phyloP scores from a whole-genome alignment of 30 jellyfish, hydroid and myxozoan genomes.

The Turritopsis dohrnii region DNA sequence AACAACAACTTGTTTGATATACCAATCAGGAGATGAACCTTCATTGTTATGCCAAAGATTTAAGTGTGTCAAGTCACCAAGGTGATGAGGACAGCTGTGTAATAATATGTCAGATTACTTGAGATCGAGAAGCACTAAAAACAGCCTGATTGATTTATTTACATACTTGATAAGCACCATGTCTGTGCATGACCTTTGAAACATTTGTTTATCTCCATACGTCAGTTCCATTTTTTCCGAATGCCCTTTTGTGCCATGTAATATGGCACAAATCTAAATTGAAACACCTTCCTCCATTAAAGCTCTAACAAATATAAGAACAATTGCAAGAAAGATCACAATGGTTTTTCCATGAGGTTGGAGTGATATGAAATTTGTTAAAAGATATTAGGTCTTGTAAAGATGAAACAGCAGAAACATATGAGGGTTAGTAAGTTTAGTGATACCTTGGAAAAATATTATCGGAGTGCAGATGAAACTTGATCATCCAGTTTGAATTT shows the following conservation, averaged over 20 bases:
- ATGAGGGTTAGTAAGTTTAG: neutral
- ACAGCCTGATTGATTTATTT: neutral
- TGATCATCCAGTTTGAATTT: neutral
- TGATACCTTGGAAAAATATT: neutral
- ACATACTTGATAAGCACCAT: slow-evolving; percentile 19
- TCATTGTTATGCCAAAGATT: slow-evolving; percentile 26
- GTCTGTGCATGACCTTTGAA: slow-evolving; percentile 26
- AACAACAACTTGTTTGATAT: slow-evolving; percentile 27
- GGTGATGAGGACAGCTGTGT: slow-evolving; percentile 21
- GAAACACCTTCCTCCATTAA: neutral
- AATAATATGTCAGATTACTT: neutral
- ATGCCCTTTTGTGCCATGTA: slow-evolving; percentile 28
- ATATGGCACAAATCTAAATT: slow-evolving; percentile 24
- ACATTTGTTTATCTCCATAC: neutral
- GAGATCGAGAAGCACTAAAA: neutral
- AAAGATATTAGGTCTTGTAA: neutral
- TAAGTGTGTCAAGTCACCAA: slow-evolving; percentile 16
- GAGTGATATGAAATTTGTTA: no score
- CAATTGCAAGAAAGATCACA: neutral
- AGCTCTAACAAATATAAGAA: neutral
- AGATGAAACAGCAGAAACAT: neutral
- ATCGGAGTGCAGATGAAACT: neutral
- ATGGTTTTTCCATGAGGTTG: neutral
- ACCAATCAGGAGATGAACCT: slow-evolving; percentile 31
- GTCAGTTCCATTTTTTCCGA: slow-evolving; percentile 27